Evolutionary conservation across 1,140 invertebrate genomes (phyloP).

Genomic region (Calliphora vicina): DNA sequence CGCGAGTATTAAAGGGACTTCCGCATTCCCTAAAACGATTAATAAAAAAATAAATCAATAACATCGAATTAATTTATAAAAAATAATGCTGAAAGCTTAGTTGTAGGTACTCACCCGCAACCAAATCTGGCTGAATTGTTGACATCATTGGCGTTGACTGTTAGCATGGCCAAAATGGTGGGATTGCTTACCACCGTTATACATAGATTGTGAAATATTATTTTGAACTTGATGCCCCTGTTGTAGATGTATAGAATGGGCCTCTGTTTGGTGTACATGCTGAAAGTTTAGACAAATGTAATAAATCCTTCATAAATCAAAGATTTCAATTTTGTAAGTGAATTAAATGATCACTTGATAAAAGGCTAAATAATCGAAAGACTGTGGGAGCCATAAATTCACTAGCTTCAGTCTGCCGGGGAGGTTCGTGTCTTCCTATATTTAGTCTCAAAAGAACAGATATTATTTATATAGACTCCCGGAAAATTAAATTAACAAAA

Average conservation of each 20-base stretch:
- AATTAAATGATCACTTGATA: no score
- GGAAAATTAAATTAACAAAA: no score
- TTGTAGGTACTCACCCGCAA: conserved; percentile 59
- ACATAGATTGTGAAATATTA: conserved; percentile 61
- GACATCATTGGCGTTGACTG: conserved; percentile 54
- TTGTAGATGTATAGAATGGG: conserved; percentile 46
- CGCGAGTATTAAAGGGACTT: conserved; percentile 72
- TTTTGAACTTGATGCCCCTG: conserved; percentile 62
- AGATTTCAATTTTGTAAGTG: no score
- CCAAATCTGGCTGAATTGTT: conserved; percentile 57
- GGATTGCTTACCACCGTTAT: conserved; percentile 62
- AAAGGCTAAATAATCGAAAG: no score
- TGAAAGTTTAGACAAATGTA: not conserved
- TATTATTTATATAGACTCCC: no score
- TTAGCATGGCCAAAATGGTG: conserved; percentile 54
- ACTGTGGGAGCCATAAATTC: no score
- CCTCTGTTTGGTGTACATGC: conserved; percentile 39
- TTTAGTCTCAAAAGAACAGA: no score
- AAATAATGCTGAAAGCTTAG: not conserved
- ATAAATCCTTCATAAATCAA: no score
- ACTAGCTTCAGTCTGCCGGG: no score
- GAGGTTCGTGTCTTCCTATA: no score
- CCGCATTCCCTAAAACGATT: conserved; percentile 68
- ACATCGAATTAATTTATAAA: no score
- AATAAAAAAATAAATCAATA: not conserved